These are phyloP conservation scores for Macaria notata DNA, from an alignment of 2,888 invertebrate species.

Conservation along the genomic window DNA sequence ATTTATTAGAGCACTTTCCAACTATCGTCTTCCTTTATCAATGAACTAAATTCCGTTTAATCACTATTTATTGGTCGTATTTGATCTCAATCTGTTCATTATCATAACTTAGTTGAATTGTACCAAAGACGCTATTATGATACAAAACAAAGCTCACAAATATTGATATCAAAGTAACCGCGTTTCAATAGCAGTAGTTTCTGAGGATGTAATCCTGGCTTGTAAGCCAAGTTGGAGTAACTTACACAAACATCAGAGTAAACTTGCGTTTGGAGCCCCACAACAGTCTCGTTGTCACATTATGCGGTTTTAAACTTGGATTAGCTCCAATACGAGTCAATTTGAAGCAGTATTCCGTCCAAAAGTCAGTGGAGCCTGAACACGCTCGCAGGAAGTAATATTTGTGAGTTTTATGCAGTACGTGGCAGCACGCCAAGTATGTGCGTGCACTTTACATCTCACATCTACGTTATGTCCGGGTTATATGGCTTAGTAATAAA, in stretches of 20 bases:
- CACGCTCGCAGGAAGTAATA: slow-evolving; percentile 54
- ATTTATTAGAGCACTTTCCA: neutral
- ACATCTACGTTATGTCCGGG: slow-evolving; percentile 9
- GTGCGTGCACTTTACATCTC: slow-evolving; percentile 35
- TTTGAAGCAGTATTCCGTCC: slow-evolving; percentile 29
- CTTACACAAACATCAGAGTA: too few relatives aligned
- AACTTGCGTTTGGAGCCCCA: neutral
- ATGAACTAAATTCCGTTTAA: neutral
- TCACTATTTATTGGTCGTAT: too few relatives aligned
- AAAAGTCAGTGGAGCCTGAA: slow-evolving; percentile 32
- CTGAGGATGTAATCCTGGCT: too few relatives aligned
- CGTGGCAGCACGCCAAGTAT: slow-evolving; percentile 58
- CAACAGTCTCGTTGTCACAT: slow-evolving; percentile 11
- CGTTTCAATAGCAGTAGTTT: too few relatives aligned
- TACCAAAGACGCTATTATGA: too few relatives aligned
- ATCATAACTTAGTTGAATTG: too few relatives aligned
- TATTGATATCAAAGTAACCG: too few relatives aligned
- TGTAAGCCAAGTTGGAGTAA: too few relatives aligned
- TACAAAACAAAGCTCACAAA: too few relatives aligned
- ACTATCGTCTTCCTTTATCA: neutral
- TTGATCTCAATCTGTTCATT: too few relatives aligned
- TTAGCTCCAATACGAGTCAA: slow-evolving; percentile 34
- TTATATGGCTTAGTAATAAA: slow-evolving; percentile 12
- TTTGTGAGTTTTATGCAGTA: slow-evolving; percentile 53
- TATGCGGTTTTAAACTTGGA: slow-evolving; percentile 33